Evolutionary conservation across 2,113 vertebrate species (phyloP).

Genomic region (Beaufortia kweichowensis): DNA sequence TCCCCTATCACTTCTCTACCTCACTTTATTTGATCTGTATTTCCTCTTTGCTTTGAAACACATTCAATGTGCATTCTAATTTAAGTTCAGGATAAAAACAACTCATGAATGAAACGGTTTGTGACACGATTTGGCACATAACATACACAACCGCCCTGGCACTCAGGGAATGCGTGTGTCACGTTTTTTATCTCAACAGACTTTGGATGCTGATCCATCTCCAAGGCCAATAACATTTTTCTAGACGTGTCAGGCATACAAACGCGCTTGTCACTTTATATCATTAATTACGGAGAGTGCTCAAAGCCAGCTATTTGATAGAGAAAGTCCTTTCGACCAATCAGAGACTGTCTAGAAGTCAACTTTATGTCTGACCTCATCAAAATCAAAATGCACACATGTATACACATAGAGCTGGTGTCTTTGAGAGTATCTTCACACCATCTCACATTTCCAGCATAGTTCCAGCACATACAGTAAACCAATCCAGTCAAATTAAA

Average conservation of each 20-base stretch:
- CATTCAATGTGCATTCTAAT: neutral
- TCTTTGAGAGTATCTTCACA: neutral
- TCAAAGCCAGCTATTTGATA: neutral
- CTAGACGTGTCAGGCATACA: neutral
- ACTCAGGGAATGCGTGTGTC: neutral
- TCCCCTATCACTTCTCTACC: constrained; percentile 13
- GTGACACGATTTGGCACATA: neutral
- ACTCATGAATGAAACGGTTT: neutral
- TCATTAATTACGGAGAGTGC: neutral
- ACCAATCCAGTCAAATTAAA: neutral
- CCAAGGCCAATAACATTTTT: too few relatives aligned
- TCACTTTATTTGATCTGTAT: neutral
- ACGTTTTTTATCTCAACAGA: neutral
- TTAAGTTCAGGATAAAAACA: neutral
- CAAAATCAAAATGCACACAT: neutral
- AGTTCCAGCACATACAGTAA: neutral
- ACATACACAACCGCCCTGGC: neutral
- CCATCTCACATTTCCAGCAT: neutral
- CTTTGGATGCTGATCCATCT: neutral
- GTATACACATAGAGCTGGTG: neutral
- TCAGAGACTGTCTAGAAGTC: neutral
- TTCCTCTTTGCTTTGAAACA: constrained; percentile 1
- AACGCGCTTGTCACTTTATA: too few relatives aligned
- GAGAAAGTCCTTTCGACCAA: neutral
- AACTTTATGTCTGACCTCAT: neutral